Base-by-base conservation (phyloP, 1,140 invertebrate genomes). In the Eulimnadia texana region DNA sequence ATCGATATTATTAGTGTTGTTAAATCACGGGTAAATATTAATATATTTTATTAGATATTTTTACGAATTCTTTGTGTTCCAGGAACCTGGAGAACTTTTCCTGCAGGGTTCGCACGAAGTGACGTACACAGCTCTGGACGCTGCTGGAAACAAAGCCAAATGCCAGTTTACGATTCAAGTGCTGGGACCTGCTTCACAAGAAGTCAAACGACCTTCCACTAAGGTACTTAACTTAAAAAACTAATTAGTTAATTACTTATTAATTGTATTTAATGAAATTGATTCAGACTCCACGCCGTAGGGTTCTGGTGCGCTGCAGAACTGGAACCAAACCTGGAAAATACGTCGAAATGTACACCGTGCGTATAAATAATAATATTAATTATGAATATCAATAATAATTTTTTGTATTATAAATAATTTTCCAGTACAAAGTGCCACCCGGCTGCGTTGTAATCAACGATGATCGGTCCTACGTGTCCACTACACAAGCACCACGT, bases 101-200 rank as follows among this genome's bases (percentile, higher is more conserved):
- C 73, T 76, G 42, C 67, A 71, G 28, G 82, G 82, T 10, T 67
- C 77, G 61, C 81, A 84, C 69, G 75, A 78, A 55, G 74, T 84
- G 22, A 79, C 74, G 63, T 84, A 83, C 67, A 75, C 82, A 59
- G 82, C 79, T 42, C 79, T 77, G 61, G 82, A 83, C 66, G 74
- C 76, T 22, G 76, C 81, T 59, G 82, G 80, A 62, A 78, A 78
- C 69, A 76, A 73, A 67, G 77, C 78, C 28, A 76, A 76, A 62
- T 84, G 82, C 70, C 77, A 76, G 67, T 84, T 84, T 70, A 77
- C 76, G 9, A 75, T 84, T 61, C 74, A 76, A 63, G 76, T 84
- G 29, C 76, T 33, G 28, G 33, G 55, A 29, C 25, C 25, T 10
- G 33, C 25, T 20, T 16, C 33, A 10, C 55, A 57, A 27, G 33